Conservation (phyloP, 2,113 vertebrate genomes). For the Cynopterus brachyotis region DNA sequence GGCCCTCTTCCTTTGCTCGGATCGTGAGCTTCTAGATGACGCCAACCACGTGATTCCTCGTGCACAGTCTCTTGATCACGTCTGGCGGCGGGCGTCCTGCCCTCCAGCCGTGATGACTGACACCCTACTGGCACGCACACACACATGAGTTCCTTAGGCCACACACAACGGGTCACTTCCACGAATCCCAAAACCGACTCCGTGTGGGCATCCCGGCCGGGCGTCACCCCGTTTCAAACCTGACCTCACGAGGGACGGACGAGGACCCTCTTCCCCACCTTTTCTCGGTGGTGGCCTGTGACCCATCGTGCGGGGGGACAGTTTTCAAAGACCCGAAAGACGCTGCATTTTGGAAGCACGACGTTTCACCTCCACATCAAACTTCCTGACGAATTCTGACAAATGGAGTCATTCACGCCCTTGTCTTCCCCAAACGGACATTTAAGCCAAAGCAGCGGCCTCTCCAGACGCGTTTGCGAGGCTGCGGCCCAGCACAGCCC, state of each 20-base stretch:
- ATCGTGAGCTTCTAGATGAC: background rate
- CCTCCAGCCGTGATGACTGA: background rate
- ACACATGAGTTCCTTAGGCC: background rate
- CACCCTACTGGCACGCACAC: background rate
- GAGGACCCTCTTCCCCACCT: background rate
- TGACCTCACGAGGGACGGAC: background rate
- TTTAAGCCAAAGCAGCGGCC: conserved; percentile 56
- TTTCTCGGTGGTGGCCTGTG: background rate
- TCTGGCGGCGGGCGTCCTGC: background rate
- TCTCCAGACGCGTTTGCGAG: background rate
- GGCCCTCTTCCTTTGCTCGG: background rate
- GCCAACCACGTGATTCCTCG: background rate
- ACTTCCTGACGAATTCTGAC: conserved; percentile 63
- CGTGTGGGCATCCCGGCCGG: background rate
- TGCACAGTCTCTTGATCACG: background rate
- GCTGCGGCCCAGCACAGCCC: background rate
- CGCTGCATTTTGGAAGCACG: conserved; percentile 14
- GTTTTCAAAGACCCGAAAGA: conserved; percentile 39
- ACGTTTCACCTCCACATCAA: background rate
- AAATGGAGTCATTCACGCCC: conserved; percentile 46
- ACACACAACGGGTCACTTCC: background rate
- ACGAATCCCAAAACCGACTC: background rate
- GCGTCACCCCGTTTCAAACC: background rate
- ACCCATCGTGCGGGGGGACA: background rate
- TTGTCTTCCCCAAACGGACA: conserved; percentile 18